Percentiles rank a stretch among this genome's conserved stretches.
Evolutionary conservation across 2,113 vertebrate species (phyloP).

Genomic region (Collichthys lucidus): DNA sequence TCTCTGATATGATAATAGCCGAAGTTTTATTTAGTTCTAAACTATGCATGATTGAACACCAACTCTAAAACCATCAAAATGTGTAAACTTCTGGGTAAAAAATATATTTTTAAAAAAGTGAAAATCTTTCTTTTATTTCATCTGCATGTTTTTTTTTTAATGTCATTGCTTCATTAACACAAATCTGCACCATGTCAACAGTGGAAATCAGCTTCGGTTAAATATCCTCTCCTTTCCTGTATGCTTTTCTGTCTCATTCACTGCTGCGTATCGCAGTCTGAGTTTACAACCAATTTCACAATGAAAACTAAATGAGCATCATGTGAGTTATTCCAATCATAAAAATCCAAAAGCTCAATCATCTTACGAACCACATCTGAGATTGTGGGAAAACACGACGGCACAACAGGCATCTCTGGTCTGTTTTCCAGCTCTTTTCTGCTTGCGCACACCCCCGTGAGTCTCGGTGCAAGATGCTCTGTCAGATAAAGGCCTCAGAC

Average conservation of each 20-base stretch:
- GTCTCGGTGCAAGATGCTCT: conserved; percentile 19
- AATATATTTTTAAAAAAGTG: not conserved
- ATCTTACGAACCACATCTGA: conserved; percentile 18
- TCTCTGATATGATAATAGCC: not conserved
- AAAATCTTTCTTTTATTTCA: not conserved
- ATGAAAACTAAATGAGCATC: conserved; percentile 29
- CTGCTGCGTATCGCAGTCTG: conserved; percentile 14
- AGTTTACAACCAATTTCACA: conserved; percentile 10
- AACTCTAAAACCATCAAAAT: not conserved
- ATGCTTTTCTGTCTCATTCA: conserved; percentile 28
- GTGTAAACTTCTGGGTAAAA: not conserved
- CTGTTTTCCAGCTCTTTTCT: conserved; percentile 33
- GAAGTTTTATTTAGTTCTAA: conserved; percentile 12
- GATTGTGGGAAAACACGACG: conserved; percentile 26
- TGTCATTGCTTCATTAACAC: not conserved
- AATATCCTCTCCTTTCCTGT: conserved; percentile 18
- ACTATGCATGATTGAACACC: not conserved
- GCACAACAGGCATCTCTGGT: conserved; percentile 6
- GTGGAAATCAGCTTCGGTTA: conserved; percentile 15
- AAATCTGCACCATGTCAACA: not conserved
- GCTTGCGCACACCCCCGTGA: not conserved
- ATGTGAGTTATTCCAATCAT: conserved; percentile 12
- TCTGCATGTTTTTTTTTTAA: not conserved
- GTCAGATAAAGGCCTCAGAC: conserved; percentile 64
- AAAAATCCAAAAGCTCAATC: conserved; percentile 36